phyloP scores from a whole-genome alignment of 2,113 vertebrate genomes.

The Chrysemys picta region DNA sequence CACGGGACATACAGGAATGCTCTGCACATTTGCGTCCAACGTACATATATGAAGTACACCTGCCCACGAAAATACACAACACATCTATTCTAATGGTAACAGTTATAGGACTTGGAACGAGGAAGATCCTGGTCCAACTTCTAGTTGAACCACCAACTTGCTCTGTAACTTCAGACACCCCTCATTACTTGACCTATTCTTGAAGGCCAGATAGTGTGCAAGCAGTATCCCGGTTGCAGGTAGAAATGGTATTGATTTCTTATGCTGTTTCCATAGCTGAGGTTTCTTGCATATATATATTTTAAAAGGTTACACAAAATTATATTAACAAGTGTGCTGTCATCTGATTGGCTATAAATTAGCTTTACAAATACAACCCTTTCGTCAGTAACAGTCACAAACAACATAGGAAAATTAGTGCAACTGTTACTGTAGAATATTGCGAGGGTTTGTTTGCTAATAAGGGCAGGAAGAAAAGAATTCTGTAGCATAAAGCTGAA shows the following conservation, averaged over 20 bases:
- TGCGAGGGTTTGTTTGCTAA: constrained; percentile 1
- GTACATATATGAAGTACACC: not conserved
- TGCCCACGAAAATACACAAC: not conserved
- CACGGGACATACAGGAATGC: not conserved
- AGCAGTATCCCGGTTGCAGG: constrained; percentile 25
- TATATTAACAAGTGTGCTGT: constrained; percentile 44
- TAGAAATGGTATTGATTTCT: constrained; percentile 22
- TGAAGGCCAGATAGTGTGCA: constrained; percentile 23
- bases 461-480: constrained; percentile 31
- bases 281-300: not conserved
- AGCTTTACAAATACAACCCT: not conserved
- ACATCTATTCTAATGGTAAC: not conserved
- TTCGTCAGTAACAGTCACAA: constrained; percentile 31
- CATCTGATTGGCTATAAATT: constrained; percentile 35
- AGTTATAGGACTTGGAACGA: constrained; percentile 23
- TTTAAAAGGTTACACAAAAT: constrained; percentile 41
- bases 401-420: constrained; percentile 19
- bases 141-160: constrained; percentile 3
- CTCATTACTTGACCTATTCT: constrained; percentile 4
- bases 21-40: not conserved
- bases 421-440: constrained; percentile 21
- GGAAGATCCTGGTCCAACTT: constrained; percentile 21
- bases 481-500: not conserved
- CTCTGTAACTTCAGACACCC: not conserved
- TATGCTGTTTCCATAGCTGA: constrained; percentile 39